Evolutionary conservation across 2,888 invertebrate genomes (phyloP), one percentile per base, ranked within the genome.

Genomic region (Macrosoma leucophasiata): DNA sequence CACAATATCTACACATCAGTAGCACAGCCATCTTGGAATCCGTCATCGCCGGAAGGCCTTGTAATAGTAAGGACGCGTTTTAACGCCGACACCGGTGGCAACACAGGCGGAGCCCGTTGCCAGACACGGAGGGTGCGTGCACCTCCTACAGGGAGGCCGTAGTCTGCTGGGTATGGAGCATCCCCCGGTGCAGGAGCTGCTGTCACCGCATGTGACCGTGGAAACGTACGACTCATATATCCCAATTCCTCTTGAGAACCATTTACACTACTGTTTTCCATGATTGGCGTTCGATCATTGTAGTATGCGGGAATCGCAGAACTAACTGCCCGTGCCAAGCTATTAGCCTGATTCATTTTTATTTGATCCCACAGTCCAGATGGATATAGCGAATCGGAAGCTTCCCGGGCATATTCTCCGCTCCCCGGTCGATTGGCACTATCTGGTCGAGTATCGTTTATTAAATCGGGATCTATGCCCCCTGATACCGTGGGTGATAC

Each of bases 1-100:
- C 13, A 28, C 35, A 34, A 45, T n/a, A 41, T 60, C 59, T 92
- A 95, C 72, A 95, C 95, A 77, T 95, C 95, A 50, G 95, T 95
- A 51, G 95, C 95, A 76, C 94, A 94, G 59, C 95, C 95, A 81
- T 95, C 95, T 73, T 95, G 95, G 71, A 95, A 95, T 43, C 94
- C 94, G 74, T 96, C 95, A 62, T 96, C 96, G 22, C 94, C 92
- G 13, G 95, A 92, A 69, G 93, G 94, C 62, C 95, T 89, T 57
- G 90, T 92, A 72, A 91, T 92, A 52, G 91, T 91, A 46, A 94
- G 88, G 39, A 92, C 94, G 46, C 94, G 89, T 73, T 95, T 95
- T 48, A 94, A 87, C 46, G 93, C 93, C 39, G 93, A 91, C 23
- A 94, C 94, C 12, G 94, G 95, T 15, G 93, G 94, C 62, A 94